Conservation (phyloP, 2,113 vertebrate species). For the Neolamprologus cancellatus region DNA sequence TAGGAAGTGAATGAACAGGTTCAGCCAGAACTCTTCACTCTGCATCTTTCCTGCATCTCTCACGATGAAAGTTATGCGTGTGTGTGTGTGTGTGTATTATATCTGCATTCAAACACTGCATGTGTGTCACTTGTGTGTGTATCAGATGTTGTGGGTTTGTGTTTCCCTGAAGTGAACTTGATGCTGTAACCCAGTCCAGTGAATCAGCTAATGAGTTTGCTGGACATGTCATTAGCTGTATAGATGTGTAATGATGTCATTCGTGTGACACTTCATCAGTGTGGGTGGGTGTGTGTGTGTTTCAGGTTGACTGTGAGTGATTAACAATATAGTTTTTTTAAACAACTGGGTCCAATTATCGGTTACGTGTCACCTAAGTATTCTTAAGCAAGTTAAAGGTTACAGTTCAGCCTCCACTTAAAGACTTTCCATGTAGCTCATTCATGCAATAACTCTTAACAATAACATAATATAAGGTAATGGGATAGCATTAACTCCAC, state of each 20-base stretch:
- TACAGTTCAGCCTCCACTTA: not conserved
- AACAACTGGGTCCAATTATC: too few species aligned
- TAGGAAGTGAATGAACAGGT: not conserved
- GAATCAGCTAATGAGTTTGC: slow-evolving; percentile 39
- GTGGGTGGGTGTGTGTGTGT: not conserved
- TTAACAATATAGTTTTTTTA: not conserved
- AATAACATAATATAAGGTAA: not conserved
- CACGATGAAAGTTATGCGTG: not conserved
- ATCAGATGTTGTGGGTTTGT: not conserved
- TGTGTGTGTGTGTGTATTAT: not conserved
- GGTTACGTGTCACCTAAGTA: not conserved
- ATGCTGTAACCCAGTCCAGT: slow-evolving; percentile 38
- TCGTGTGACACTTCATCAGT: not conserved
- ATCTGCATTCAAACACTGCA: not conserved
- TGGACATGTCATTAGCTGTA: slow-evolving; percentile 23
- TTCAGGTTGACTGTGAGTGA: not conserved
- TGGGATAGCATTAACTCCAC: not conserved
- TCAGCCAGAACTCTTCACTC: not conserved
- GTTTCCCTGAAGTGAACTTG: slow-evolving; percentile 38
- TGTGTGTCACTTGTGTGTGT: not conserved
- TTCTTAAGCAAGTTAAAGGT: not conserved
- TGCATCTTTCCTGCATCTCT: not conserved
- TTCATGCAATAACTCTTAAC: not conserved
- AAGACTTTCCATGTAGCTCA: not conserved
- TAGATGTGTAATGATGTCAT: slow-evolving; percentile 15